Evolutionary conservation across 2,888 invertebrate genomes (phyloP).

Genomic region (Euzophera pinguis): DNA sequence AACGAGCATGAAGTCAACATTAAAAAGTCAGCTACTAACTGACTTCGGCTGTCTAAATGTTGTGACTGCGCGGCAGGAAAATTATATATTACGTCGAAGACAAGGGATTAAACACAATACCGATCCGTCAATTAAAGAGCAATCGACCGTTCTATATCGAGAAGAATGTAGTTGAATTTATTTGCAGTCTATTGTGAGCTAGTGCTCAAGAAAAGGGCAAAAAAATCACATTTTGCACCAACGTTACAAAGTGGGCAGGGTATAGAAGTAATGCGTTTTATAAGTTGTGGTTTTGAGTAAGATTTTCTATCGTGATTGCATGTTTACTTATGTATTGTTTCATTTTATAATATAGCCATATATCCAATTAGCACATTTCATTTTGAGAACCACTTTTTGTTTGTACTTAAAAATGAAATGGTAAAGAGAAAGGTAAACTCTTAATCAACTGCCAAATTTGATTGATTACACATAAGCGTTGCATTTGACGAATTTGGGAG

Average conservation of each 20-base stretch:
- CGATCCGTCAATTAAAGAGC: constrained; percentile 12
- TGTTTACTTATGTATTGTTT: no score
- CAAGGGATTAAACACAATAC: neutral
- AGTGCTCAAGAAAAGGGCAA: constrained; percentile 33
- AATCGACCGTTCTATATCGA: constrained; percentile 5
- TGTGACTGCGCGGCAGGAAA: neutral
- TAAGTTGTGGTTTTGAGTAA: neutral
- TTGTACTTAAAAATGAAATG: no score
- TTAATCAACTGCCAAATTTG: no score
- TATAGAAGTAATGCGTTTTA: neutral
- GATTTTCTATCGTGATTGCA: no score
- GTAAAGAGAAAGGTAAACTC: no score
- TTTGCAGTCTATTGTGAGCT: constrained; percentile 31
- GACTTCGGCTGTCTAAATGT: neutral
- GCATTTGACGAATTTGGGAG: no score
- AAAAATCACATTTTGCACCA: constrained; percentile 34
- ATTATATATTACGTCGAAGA: neutral
- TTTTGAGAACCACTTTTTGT: no score
- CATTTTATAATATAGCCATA: no score
- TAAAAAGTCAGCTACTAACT: neutral
- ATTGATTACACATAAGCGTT: no score
- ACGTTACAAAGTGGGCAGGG: neutral
- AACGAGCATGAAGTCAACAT: neutral
- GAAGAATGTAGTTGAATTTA: constrained; percentile 29
- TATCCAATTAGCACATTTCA: no score